Percentiles rank a stretch among this genome's conserved stretches.
Evolutionary conservation across 2,113 vertebrate genomes (phyloP).

Genomic region (Caranx ignobilis): DNA sequence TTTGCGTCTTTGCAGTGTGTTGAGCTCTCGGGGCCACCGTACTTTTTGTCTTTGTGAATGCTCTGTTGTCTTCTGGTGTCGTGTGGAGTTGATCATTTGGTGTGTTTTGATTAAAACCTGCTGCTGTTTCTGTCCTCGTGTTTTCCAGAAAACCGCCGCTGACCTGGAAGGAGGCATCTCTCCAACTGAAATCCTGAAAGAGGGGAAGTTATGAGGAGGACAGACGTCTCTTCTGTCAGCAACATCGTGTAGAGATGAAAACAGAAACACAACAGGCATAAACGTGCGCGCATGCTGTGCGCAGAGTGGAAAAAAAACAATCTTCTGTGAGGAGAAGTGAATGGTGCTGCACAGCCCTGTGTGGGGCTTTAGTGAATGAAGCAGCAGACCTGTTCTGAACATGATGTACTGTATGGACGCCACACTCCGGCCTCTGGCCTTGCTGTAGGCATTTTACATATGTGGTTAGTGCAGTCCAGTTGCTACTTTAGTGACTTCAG

Average conservation of each 20-base stretch:
- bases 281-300: background rate
- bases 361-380: background rate
- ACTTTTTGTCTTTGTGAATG: background rate
- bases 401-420: constrained; percentile 2
- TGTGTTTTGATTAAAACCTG: constrained; percentile 3
- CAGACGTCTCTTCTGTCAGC: background rate
- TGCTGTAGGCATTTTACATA: constrained; percentile 8
- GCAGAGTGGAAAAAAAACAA: background rate
- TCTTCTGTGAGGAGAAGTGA: constrained; percentile 28
- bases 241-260: background rate
- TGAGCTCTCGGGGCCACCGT: no score
- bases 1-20: no score
- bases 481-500: constrained; percentile 19
- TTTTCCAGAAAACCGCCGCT: constrained; percentile 61
- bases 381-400: constrained; percentile 13
- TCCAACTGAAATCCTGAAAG: constrained; percentile 47
- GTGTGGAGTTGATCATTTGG: background rate
- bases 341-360: background rate
- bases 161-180: constrained; percentile 46
- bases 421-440: background rate
- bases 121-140: constrained; percentile 20
- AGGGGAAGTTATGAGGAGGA: constrained; percentile 55
- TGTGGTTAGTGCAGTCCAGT: constrained; percentile 19
- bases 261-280: background rate
- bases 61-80: background rate